Conservation (phyloP, 2,888 invertebrate species). For the Cybosia mesomella region DNA sequence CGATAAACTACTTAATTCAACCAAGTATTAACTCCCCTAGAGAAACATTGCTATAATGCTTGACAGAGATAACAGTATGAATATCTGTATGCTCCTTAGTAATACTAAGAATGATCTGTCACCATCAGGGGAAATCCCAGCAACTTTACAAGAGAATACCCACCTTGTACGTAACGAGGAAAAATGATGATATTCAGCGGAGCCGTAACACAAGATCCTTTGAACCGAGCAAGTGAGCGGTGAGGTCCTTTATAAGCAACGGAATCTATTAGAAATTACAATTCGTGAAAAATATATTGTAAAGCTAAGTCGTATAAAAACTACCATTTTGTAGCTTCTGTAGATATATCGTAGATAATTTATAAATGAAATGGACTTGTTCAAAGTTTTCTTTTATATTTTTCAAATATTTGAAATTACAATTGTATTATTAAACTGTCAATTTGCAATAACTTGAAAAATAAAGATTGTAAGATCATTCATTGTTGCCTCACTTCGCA, state of each 20-base stretch:
- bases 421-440: too few relatives aligned
- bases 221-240: constrained; percentile 54
- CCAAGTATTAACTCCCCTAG: background rate
- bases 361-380: too few relatives aligned
- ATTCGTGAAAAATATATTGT: background rate
- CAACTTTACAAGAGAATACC: constrained; percentile 61
- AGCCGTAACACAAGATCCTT: constrained; percentile 59
- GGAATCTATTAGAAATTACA: background rate
- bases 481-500: too few relatives aligned
- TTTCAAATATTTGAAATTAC: too few relatives aligned
- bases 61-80: constrained; percentile 35
- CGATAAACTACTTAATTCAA: constrained; percentile 45
- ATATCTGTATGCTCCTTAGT: constrained; percentile 50
- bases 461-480: too few relatives aligned
- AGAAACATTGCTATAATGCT: constrained; percentile 38
- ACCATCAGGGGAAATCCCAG: constrained; percentile 69
- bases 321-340: too few relatives aligned
- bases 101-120: constrained; percentile 67
- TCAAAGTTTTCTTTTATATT: too few relatives aligned
- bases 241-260: constrained; percentile 47
- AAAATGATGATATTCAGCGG: constrained; percentile 65
- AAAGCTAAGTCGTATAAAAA: background rate
- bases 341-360: too few relatives aligned
- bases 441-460: too few relatives aligned
- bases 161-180: constrained; percentile 66